These are phyloP conservation scores for Lucifuga dentata DNA, from an alignment of 2,113 vertebrate species.

Conservation along the genomic window DNA sequence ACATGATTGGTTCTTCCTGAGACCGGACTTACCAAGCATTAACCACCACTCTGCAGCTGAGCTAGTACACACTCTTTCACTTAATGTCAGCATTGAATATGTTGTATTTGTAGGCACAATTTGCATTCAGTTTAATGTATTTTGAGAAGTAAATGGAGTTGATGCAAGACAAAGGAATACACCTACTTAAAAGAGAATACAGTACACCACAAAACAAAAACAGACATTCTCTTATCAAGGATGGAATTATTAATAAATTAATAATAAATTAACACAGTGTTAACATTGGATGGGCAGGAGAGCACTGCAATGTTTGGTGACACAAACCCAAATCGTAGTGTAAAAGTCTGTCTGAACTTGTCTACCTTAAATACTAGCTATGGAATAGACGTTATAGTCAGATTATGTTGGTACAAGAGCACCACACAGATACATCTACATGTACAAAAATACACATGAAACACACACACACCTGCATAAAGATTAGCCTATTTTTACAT, in stretches of 20 bases:
- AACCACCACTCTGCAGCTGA: conserved; percentile 62
- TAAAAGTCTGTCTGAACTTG: conserved; percentile 50
- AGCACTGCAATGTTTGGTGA: no score
- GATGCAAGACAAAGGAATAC: conserved; percentile 2
- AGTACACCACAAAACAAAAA: conserved; percentile 34
- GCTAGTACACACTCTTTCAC: conserved; percentile 25
- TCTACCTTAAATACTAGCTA: conserved; percentile 57
- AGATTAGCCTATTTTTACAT: conserved; percentile 64
- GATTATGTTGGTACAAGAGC: conserved; percentile 65
- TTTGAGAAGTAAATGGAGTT: neutral
- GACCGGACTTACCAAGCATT: conserved; percentile 73
- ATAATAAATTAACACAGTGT: conserved; percentile 49
- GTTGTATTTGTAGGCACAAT: conserved; percentile 26
- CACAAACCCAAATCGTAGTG: conserved; percentile 56
- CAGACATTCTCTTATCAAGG: conserved; percentile 4
- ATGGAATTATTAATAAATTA: conserved; percentile 1
- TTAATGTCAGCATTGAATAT: conserved; percentile 35
- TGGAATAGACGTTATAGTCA: conserved; percentile 57
- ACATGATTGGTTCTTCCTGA: conserved; percentile 79
- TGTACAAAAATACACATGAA: no score
- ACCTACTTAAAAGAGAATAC: conserved; percentile 17
- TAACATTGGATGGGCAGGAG: conserved; percentile 49
- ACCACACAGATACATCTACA: conserved; percentile 19
- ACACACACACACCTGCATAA: conserved; percentile 39
- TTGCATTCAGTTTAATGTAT: conserved; percentile 20